Percentiles rank a stretch among this genome's conserved stretches.
phyloP scores from a whole-genome alignment of 1,140 invertebrate species.

The Stegodyphus dumicola region DNA sequence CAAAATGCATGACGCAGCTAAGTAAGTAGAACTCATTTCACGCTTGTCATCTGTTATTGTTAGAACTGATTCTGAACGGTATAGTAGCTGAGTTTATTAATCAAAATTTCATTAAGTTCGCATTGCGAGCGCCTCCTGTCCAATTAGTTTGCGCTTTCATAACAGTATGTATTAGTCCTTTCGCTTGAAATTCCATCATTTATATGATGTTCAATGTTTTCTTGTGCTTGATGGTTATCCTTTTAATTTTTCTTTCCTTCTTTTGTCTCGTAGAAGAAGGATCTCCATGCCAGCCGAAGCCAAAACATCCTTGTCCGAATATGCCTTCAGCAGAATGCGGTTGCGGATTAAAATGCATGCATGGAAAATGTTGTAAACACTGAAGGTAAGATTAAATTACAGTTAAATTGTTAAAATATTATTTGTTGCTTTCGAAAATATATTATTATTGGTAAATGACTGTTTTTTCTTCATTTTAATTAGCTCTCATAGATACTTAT shows the following conservation, averaged over 20 bases:
- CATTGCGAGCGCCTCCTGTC: too few species aligned
- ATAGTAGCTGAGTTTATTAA: too few species aligned
- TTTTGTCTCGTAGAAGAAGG: neutral
- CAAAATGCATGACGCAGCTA: conserved; percentile 38
- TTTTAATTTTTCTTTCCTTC: neutral
- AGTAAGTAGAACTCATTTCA: neutral
- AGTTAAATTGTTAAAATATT: too few species aligned
- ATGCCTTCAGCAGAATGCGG: conserved; percentile 29
- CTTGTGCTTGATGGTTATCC: neutral
- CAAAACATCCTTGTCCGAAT: conserved; percentile 7
- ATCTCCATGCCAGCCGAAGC: conserved; percentile 6
- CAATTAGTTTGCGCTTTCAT: too few species aligned
- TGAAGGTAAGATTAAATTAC: neutral
- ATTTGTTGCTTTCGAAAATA: too few species aligned
- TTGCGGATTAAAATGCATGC: conserved; percentile 9
- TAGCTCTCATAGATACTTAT: too few species aligned
- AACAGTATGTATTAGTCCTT: neutral
- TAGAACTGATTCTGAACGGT: too few species aligned
- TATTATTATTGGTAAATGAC: too few species aligned
- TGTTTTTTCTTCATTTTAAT: too few species aligned
- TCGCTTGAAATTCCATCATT: neutral
- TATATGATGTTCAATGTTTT: neutral
- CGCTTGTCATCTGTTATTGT: neutral
- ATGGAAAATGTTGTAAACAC: conserved; percentile 10
- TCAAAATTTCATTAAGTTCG: too few species aligned